Evolutionary conservation across 2,888 invertebrate genomes (phyloP).

Genomic region (Mongoloraphidia duomilia): DNA sequence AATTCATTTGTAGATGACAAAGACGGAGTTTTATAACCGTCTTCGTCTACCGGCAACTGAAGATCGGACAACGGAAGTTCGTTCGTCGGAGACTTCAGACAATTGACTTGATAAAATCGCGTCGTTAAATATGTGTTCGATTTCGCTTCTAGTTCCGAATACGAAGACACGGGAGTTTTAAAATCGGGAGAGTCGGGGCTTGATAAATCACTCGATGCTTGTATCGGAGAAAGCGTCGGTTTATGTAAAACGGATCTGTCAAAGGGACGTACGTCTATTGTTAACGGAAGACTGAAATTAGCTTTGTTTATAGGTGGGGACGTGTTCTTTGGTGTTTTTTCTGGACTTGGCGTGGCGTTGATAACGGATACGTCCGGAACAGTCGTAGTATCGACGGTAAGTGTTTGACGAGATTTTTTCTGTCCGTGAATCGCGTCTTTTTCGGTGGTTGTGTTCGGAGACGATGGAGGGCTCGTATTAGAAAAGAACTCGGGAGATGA

Average conservation of each 20-base stretch:
- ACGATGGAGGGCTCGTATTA: background rate
- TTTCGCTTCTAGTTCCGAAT: background rate
- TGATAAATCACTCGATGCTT: background rate
- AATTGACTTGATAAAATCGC: background rate
- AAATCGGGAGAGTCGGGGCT: no score
- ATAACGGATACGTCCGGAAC: no score
- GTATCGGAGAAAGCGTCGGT: background rate
- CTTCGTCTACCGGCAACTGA: slow-evolving; percentile 7
- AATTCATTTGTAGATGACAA: slow-evolving; percentile 55
- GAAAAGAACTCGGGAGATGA: slow-evolving; percentile 4
- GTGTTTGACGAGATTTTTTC: no score
- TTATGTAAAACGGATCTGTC: background rate
- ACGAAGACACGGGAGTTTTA: no score
- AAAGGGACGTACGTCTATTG: background rate
- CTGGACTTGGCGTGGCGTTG: no score
- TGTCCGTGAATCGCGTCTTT: no score
- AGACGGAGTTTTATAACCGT: slow-evolving; percentile 18
- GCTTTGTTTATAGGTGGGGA: background rate
- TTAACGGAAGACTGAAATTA: background rate
- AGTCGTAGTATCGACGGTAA: no score
- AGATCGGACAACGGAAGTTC: slow-evolving; percentile 10
- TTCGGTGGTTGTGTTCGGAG: no score
- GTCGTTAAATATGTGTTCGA: background rate
- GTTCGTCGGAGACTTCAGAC: slow-evolving; percentile 12
- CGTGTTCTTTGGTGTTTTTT: background rate